Percentiles rank a stretch among this genome's conserved stretches.
These are phyloP conservation scores for Rhyzopertha dominica DNA, from an alignment of 1,140 invertebrate species.

Conservation along the genomic window DNA sequence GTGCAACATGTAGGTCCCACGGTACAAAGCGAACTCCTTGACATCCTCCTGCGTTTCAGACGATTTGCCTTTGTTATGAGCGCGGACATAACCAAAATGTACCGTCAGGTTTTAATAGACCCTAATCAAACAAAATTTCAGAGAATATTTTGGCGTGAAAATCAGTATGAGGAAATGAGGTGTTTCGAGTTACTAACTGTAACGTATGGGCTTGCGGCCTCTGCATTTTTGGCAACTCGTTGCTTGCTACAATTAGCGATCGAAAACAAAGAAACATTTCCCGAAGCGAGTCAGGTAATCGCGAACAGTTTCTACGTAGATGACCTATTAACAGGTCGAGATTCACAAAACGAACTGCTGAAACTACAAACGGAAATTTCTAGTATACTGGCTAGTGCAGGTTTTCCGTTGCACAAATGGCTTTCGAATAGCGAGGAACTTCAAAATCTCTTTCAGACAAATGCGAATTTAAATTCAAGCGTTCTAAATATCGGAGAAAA, in stretches of 20 bases:
- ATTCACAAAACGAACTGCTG: conserved; percentile 17
- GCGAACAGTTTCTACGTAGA: conserved; percentile 30
- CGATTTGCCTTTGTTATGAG: background rate
- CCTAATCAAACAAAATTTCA: conserved; percentile 31
- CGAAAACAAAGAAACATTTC: conserved; percentile 22
- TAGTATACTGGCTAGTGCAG: conserved; percentile 29
- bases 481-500: too few species aligned
- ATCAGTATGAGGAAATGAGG: conserved; percentile 19
- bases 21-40: too few species aligned
- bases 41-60: conserved; percentile 29
- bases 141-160: conserved; percentile 43
- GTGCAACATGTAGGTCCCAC: conserved; percentile 35
- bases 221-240: conserved; percentile 28
- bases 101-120: conserved; percentile 17
- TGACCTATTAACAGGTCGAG: conserved; percentile 27
- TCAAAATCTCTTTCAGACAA: too few species aligned
- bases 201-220: conserved; percentile 27
- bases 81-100: conserved; percentile 27
- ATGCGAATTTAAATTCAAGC: too few species aligned
- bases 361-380: background rate
- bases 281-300: conserved; percentile 16
- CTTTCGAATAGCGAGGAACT: too few species aligned
- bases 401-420: conserved; percentile 43
- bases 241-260: conserved; percentile 25
- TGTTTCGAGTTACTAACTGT: conserved; percentile 34